Evolutionary conservation across 2,888 invertebrate genomes (phyloP), one percentile per base, ranked within the genome.

Genomic region (Trypoxylon attenuatum): DNA sequence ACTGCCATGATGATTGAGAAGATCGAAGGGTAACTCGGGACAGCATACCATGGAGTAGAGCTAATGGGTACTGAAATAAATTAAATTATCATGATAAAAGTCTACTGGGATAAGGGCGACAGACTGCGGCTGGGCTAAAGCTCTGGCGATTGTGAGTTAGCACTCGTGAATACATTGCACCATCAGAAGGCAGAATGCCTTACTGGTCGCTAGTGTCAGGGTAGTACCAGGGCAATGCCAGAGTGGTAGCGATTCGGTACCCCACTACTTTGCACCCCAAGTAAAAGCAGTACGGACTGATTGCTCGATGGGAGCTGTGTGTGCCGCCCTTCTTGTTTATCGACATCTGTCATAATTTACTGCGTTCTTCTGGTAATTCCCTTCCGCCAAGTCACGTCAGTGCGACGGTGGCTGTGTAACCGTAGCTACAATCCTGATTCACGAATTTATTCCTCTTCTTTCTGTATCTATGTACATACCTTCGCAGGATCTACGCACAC

Each of bases 1-100:
- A 84, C 83, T 81, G 82, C 78, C 72, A 72, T 71, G 79, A 81
- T 82, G 82, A 82, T 83, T 81, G 77, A 76, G 68, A 79, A 80
- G 71, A 80, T 83, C 83, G 77, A 77, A 83, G 80, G 81, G 81
- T 79, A 76, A n/a, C n/a, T n/a, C n/a, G n/a, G n/a, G n/a, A n/a
- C n/a, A n/a, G 73, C 67, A 72, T 53, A 80, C 79, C 81, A 79
- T 81, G 80, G 83, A 84, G 73, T 77, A 82, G n/a, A n/a, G 77
- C 84, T 82, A 83, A 82, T 83, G 79, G 82, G 73, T 78, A 75
- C 77, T 81, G 80, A 83, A 84, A 85, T 84, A 84, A 84, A 85
- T 85, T 83, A 85, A 85, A 85, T 85, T 85, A 85, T 85, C 84
- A 85, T 85, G 77, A 85, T 84, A 85, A 85, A 84, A 61, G 69